Evolutionary conservation across 2,888 invertebrate species (phyloP).

Genomic region (Glaucopsyche alexis): DNA sequence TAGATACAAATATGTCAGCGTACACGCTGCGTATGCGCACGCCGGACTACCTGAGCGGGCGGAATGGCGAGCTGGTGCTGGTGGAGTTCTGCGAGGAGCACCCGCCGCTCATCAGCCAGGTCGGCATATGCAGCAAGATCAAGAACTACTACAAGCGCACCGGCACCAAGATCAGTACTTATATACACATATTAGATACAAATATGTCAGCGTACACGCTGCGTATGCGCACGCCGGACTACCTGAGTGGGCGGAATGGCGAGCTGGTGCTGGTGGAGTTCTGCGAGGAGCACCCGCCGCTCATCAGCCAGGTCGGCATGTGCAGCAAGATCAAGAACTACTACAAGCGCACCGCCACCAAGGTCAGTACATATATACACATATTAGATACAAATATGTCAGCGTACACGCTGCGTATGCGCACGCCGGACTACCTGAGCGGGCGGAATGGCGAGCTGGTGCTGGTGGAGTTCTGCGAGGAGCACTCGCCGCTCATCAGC

Average conservation of each 20-base stretch:
- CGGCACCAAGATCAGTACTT: conserved; percentile 85
- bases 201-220: no score
- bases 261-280: conserved; percentile 95
- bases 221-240: conserved; percentile 97
- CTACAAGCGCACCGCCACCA: conserved; percentile 97
- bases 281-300: conserved; percentile 98
- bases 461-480: conserved; percentile 97
- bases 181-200: no score
- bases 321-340: conserved; percentile 99
- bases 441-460: conserved; percentile 95
- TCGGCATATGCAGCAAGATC: conserved; percentile 99
- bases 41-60: conserved; percentile 94
- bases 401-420: conserved; percentile 88
- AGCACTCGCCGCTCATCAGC: conserved; percentile 97
- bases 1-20: no score
- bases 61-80: conserved; percentile 94
- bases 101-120: conserved; percentile 97
- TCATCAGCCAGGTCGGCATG: conserved; percentile 99
- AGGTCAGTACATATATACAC: conserved; percentile 60
- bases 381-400: no score
- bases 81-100: conserved; percentile 99
- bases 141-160: conserved; percentile 99
- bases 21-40: conserved; percentile 98
- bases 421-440: conserved; percentile 95
- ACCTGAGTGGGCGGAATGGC: conserved; percentile 96